Base-by-base conservation (phyloP, 2,113 vertebrate species). In the Pyxicephalus adspersus region DNA sequence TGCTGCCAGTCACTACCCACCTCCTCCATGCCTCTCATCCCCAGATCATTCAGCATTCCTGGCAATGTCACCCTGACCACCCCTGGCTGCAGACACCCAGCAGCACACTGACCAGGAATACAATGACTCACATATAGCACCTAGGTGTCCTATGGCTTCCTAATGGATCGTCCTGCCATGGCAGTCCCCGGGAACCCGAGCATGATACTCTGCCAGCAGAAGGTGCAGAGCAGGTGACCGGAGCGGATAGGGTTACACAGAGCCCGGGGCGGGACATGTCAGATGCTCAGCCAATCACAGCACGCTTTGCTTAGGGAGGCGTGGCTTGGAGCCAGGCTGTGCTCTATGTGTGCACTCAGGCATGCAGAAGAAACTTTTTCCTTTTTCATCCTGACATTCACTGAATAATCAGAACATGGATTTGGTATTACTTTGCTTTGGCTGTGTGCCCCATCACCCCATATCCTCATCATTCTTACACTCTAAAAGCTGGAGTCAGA, bases 211-310 rank as follows among this genome's bases (percentile, higher is more conserved):
- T 57, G 15, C 25, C 22, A 52, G 45, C 70, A 4, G 31, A 28
- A 72, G 54, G 26, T 58, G n/a, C 20, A 5, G 52, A 52, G 52
- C 52, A 73, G 70, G 70, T 73, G 52, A 66, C 45, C n/a, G 63
- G 76, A 55, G 23, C 52, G 50, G 58, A 77, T 22, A 77, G 76
- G 60, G 76, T 77, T 77, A 77, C 76, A 52, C 25, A 18, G 76
- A 51, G 74, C 8, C 50, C 50, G 9, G 51, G 64, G 64, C 26
- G 76, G 76, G 16, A 28, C 29, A 5, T 25, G 52, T 54, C 15
- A 18, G 18, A 58, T 34, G 52, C 45, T 2, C n/a, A 45, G 28
- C 76, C 76, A 77, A n/a, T 77, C 5, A 64, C 15, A 18, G 51
- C 15, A 4, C 26, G 3, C 4, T 31, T 2, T 9, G 9, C 1